Evolutionary conservation across 2,113 vertebrate species (phyloP).

Genomic region (Hiodon tergisus): DNA sequence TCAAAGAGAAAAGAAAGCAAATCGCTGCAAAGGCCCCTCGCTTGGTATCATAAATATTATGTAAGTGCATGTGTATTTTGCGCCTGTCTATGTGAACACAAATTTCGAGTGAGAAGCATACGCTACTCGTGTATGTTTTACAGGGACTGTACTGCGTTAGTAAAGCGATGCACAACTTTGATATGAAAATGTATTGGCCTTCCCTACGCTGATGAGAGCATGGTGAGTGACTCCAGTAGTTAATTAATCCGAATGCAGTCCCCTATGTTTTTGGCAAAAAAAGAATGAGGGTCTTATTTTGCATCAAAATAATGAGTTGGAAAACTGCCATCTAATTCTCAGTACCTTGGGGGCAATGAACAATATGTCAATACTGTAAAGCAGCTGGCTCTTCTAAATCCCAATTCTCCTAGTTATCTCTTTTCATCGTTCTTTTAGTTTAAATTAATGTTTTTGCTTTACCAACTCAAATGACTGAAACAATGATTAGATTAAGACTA

Average conservation of each 20-base stretch:
- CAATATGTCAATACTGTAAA: conserved; percentile 20
- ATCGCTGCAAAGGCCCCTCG: neutral
- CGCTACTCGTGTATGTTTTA: neutral
- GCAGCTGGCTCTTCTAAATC: conserved; percentile 23
- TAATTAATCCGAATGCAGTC: conserved; percentile 4
- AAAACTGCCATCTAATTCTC: conserved; percentile 26
- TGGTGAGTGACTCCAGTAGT: neutral
- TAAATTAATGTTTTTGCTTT: conserved; percentile 6
- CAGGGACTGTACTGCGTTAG: neutral
- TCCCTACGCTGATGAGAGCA: neutral
- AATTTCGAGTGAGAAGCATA: neutral
- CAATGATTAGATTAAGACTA: conserved; percentile 1
- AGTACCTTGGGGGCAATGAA: conserved; percentile 17
- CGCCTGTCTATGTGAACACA: neutral
- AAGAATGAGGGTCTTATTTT: conserved; percentile 19
- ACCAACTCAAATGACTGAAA: neutral
- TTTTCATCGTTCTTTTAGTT: conserved; percentile 20
- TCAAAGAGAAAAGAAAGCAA: neutral
- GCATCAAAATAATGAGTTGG: conserved; percentile 16
- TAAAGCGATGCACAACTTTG: neutral
- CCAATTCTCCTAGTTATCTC: conserved; percentile 1
- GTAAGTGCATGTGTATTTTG: neutral
- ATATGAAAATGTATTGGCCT: conserved; percentile 6
- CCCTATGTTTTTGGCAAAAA: conserved; percentile 17
- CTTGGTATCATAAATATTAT: neutral